These are phyloP conservation scores for Dolichotis patagonum DNA, from an alignment of 2,113 vertebrate species.

Conservation along the genomic window DNA sequence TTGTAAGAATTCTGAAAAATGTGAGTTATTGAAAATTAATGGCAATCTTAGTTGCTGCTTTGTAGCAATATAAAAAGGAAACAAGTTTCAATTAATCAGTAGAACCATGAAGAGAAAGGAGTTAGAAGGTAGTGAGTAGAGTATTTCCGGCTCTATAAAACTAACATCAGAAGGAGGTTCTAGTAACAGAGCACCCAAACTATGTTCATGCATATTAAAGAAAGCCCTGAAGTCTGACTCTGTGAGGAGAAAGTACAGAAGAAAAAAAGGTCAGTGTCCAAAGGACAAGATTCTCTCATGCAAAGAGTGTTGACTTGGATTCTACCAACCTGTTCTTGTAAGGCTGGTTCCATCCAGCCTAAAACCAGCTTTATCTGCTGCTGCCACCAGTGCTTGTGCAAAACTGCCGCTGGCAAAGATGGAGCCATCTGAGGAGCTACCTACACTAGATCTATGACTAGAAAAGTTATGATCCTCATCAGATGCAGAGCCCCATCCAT, in stretches of 20 bases:
- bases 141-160: conserved; percentile 68
- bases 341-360: conserved; percentile 96
- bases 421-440: conserved; percentile 97
- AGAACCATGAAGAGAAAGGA: conserved; percentile 66
- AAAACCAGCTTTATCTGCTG: conserved; percentile 98
- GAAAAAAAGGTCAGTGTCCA: conserved; percentile 63
- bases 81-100: conserved; percentile 76
- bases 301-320: conserved; percentile 83
- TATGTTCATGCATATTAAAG: conserved; percentile 85
- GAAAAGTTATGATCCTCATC: conserved; percentile 98
- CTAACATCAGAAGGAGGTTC: conserved; percentile 56
- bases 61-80: conserved; percentile 59
- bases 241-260: conserved; percentile 67
- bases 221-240: not conserved
- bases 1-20: conserved; percentile 77
- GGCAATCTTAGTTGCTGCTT: conserved; percentile 79
- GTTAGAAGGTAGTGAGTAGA: conserved; percentile 76
- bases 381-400: conserved; percentile 96
- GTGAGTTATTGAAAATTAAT: conserved; percentile 75
- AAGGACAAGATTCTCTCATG: conserved; percentile 80
- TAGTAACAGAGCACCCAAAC: conserved; percentile 61
- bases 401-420: conserved; percentile 97
- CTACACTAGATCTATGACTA: conserved; percentile 97
- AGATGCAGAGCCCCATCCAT: conserved; percentile 98
- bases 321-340: conserved; percentile 96